These are phyloP conservation scores for Synanthedon myopaeformis DNA, from an alignment of 2,888 invertebrate species.

Conservation along the genomic window DNA sequence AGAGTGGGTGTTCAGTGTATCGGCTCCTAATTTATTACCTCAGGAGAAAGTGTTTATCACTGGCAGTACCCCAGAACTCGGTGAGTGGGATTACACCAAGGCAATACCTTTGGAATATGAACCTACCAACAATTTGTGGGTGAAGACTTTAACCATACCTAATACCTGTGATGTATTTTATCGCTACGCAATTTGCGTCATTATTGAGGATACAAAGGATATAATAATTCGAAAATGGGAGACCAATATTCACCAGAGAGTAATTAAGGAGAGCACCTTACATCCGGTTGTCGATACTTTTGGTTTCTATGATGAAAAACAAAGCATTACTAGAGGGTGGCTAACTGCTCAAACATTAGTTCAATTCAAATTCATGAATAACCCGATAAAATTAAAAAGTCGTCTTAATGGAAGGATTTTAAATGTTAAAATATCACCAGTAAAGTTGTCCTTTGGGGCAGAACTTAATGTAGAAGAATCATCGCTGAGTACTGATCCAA, in stretches of 20 bases:
- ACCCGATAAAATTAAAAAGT: slow-evolving; percentile 81
- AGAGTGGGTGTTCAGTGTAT: slow-evolving; percentile 58
- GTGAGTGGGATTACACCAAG: slow-evolving; percentile 76
- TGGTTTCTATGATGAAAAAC: slow-evolving; percentile 72
- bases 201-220: slow-evolving; percentile 70
- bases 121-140: slow-evolving; percentile 70
- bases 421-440: slow-evolving; percentile 81
- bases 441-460: slow-evolving; percentile 71
- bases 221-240: slow-evolving; percentile 84
- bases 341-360: slow-evolving; percentile 84
- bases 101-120: slow-evolving; percentile 68
- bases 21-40: slow-evolving; percentile 58
- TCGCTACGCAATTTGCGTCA: slow-evolving; percentile 81
- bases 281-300: slow-evolving; percentile 72
- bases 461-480: slow-evolving; percentile 66
- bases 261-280: slow-evolving; percentile 56
- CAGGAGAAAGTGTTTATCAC: slow-evolving; percentile 78
- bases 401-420: slow-evolving; percentile 76
- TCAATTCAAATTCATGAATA: slow-evolving; percentile 85
- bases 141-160: slow-evolving; percentile 73
- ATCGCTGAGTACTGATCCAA: slow-evolving; percentile 73
- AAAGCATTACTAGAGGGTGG: slow-evolving; percentile 83
- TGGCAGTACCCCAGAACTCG: slow-evolving; percentile 76
- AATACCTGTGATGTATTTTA: slow-evolving; percentile 76
- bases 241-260: slow-evolving; percentile 77